These are phyloP conservation scores for Pandemis cinnamomeana DNA, from an alignment of 2,888 invertebrate species.

Conservation along the genomic window DNA sequence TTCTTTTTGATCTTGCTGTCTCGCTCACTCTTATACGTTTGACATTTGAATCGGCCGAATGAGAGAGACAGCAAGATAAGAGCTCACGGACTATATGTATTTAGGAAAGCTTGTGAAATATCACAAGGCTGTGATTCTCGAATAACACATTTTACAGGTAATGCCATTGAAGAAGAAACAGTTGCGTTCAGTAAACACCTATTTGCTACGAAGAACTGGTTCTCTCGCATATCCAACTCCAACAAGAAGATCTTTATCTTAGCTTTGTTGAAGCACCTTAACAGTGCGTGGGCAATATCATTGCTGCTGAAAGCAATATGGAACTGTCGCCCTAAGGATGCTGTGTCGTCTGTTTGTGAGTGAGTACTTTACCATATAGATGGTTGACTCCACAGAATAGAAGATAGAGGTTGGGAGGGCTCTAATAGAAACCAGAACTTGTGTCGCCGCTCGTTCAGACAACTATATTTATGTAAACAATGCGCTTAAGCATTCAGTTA, in stretches of 20 bases:
- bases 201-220: constrained; percentile 69
- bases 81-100: too few relatives aligned
- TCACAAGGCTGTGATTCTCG: neutral
- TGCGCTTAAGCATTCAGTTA: too few relatives aligned
- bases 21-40: too few relatives aligned
- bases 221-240: constrained; percentile 63
- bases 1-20: too few relatives aligned
- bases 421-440: too few relatives aligned
- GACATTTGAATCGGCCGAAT: too few relatives aligned
- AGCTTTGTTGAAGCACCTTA: constrained; percentile 62
- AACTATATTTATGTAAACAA: too few relatives aligned
- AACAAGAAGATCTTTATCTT: constrained; percentile 70
- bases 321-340: constrained; percentile 75
- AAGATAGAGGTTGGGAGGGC: too few relatives aligned
- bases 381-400: too few relatives aligned
- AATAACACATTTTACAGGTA: constrained; percentile 29
- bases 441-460: too few relatives aligned
- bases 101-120: too few relatives aligned
- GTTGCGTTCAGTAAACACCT: constrained; percentile 62
- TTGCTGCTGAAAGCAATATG: constrained; percentile 74
- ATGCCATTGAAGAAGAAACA: constrained; percentile 49
- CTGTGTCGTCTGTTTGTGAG: constrained; percentile 59
- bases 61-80: too few relatives aligned
- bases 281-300: constrained; percentile 68
- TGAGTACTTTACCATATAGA: neutral